Base-by-base conservation (phyloP, 2,888 invertebrate genomes). In the Microctonus brassicae region DNA sequence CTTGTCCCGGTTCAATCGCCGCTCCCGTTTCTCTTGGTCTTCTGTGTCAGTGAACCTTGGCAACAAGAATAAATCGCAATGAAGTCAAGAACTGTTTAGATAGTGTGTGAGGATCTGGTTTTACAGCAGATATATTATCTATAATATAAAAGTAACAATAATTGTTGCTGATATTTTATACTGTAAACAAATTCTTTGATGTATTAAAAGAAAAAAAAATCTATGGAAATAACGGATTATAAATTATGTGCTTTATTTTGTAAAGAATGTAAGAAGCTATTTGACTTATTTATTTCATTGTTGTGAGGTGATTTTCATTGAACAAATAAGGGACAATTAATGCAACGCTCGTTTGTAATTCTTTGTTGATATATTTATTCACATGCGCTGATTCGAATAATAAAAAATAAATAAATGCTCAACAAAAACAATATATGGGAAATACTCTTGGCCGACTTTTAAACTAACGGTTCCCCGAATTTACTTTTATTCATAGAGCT, bases 41-140 rank as follows among this genome's bases (percentile, higher is more conserved):
- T 77, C 73, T 73, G 74, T 77, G 77, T 77, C 75, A 75, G 75
- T 77, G 77, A 76, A 77, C 77, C 72, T 77, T 73, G 52, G 66
- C 73, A 74, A 73, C 63, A 70, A 74, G 74, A 76, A 71, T 74
- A 76, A 76, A 73, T 60, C 53, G 73, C 71, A 68, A 74, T 70
- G 47, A 17, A 73, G 70, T 34, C 72, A 52, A n/a, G n/a, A n/a
- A 65, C 70, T 57, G 60, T 69, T 39, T 67, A 66, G 70, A 70
- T 58, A 52, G 61, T 26, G 47, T 34, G 52, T 24, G 55, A 70
- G 69, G 67, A 64, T 69, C 73, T 70, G 64, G 70, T 74, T 72
- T 52, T 69, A 57, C 64, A 39, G 57, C 34, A 47, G 24, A 20
- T 9, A 33, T 47, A 47, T 47, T n/a, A n/a, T n/a, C n/a, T n/a